phyloP scores from a whole-genome alignment of 2,888 invertebrate species.

The Ceratothoa steindachneri region DNA sequence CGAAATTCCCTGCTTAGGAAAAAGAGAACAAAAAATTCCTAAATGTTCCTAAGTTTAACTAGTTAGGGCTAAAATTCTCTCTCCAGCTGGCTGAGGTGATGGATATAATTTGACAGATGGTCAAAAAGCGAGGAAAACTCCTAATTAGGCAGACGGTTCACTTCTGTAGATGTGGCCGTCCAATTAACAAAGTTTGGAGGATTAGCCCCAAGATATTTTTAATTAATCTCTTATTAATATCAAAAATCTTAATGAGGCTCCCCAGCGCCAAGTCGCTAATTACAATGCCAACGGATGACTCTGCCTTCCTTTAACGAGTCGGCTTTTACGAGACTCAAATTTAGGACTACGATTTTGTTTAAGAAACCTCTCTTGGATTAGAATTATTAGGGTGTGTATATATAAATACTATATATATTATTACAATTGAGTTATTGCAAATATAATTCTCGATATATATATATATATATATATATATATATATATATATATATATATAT shows the following conservation, averaged over 20 bases:
- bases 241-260: neutral
- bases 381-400: neutral
- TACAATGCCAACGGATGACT: neutral
- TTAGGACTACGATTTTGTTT: neutral
- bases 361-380: no score
- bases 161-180: neutral
- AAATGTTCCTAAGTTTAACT: neutral
- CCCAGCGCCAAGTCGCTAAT: neutral
- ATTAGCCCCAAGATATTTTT: neutral
- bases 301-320: neutral
- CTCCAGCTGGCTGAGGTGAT: neutral
- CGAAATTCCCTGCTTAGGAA: neutral
- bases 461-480: neutral
- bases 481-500: neutral
- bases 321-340: neutral
- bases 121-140: neutral
- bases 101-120: neutral
- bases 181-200: neutral
- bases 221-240: neutral
- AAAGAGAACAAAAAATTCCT: neutral
- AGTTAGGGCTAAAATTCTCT: neutral
- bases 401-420: neutral
- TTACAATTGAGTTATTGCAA: neutral
- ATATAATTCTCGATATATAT: no score
- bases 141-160: neutral